phyloP scores from a whole-genome alignment of 2,888 invertebrate species.

The Limnephilus rhombicus region DNA sequence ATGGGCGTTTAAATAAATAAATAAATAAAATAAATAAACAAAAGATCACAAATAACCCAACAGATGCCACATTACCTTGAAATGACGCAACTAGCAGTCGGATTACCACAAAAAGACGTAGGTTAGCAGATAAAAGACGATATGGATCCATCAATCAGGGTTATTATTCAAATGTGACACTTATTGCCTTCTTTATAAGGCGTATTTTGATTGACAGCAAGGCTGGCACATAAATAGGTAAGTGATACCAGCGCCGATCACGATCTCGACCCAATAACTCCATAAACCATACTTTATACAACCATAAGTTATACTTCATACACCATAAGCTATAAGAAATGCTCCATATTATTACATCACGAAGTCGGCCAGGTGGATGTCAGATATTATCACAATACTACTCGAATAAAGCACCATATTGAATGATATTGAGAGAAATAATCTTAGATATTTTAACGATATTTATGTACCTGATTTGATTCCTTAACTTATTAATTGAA shows the following conservation, averaged over 20 bases:
- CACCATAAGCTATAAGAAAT: neutral
- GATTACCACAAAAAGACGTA: neutral
- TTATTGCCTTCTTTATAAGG: neutral
- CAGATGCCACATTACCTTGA: neutral
- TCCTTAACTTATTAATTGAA: neutral
- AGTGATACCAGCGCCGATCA: neutral
- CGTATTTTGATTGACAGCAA: conserved; percentile 5
- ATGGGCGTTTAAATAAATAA: too few relatives aligned
- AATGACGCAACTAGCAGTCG: neutral
- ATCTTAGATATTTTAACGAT: neutral
- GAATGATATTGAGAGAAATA: neutral
- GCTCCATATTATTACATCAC: neutral
- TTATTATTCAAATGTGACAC: conserved; percentile 17
- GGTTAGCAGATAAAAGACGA: neutral
- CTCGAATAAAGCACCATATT: neutral
- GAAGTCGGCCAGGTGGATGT: neutral
- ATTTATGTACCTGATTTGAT: too few relatives aligned
- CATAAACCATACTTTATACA: neutral
- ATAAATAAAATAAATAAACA: too few relatives aligned
- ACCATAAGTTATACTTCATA: neutral
- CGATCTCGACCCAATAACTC: conserved; percentile 13
- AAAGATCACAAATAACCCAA: neutral
- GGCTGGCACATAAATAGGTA: neutral
- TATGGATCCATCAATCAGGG: conserved; percentile 11
- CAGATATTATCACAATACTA: neutral